phyloP scores from a whole-genome alignment of 2,888 invertebrate genomes.

The Caenorhabditis sp. region DNA sequence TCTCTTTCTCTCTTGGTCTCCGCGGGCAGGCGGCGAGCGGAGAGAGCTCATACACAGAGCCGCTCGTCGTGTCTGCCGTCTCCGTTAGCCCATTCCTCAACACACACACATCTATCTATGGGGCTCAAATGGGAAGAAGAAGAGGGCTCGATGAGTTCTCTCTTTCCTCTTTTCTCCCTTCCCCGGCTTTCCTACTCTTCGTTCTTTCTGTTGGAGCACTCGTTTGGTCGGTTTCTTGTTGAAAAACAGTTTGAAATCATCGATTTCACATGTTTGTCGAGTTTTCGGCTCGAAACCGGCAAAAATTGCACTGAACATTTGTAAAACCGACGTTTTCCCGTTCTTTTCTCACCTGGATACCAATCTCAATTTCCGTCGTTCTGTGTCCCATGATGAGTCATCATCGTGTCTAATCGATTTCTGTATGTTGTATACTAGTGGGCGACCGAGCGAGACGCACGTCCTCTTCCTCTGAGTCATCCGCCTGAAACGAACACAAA shows the following conservation, averaged over 20 bases:
- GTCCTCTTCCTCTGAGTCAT: constrained; percentile 4
- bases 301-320: too few species aligned
- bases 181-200: too few species aligned
- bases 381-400: constrained; percentile 4
- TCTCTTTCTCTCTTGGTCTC: constrained; percentile 6
- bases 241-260: too few species aligned
- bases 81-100: background rate
- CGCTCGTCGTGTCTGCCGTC: background rate
- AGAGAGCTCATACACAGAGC: constrained; percentile 2
- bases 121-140: constrained; percentile 16
- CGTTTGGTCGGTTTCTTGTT: too few species aligned
- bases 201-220: too few species aligned
- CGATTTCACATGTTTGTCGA: too few species aligned
- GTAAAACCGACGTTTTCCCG: too few species aligned
- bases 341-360: too few species aligned
- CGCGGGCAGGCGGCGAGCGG: too few species aligned
- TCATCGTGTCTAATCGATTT: constrained; percentile 11
- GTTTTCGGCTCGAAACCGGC: too few species aligned
- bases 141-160: constrained; percentile 10
- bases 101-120: constrained; percentile 10
- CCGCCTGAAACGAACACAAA: constrained; percentile 7
- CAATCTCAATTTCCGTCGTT: background rate
- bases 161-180: constrained; percentile 5
- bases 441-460: background rate
- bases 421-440: constrained; percentile 2